phyloP scores from a whole-genome alignment of 2,113 vertebrate genomes.

The Apus apus region DNA sequence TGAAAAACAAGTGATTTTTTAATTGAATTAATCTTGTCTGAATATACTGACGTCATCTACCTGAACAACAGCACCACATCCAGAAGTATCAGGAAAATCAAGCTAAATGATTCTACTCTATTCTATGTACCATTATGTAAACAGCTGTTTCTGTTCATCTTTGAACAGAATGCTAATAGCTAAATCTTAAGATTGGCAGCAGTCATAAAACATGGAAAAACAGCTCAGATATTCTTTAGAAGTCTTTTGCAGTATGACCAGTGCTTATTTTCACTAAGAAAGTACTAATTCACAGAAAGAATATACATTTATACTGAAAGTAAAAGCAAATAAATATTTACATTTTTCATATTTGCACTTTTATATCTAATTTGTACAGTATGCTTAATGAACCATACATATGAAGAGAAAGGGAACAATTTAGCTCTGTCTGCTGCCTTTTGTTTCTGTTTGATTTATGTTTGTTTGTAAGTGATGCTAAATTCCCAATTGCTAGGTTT shows the following conservation, averaged over 20 bases:
- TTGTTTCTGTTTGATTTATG: not conserved
- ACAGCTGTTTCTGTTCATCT: not conserved
- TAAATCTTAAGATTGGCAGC: not conserved
- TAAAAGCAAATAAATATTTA: not conserved
- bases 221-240: not conserved
- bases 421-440: not conserved
- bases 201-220: not conserved
- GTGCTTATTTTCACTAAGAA: not conserved
- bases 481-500: not conserved
- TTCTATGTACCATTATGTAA: not conserved
- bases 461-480: not conserved
- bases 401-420: not conserved
- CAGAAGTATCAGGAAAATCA: not conserved
- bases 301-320: not conserved
- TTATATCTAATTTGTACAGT: not conserved
- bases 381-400: not conserved
- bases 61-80: not conserved
- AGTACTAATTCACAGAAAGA: not conserved
- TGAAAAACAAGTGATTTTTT: not conserved
- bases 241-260: rapidly evolving
- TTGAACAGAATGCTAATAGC: not conserved
- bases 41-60: not conserved
- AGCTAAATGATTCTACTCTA: not conserved
- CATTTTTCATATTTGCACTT: not conserved
- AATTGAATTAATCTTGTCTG: not conserved